Percentiles rank a stretch among this genome's conserved stretches.
These are phyloP conservation scores for Sturnira hondurensis DNA, from an alignment of 2,113 vertebrate genomes.

Conservation along the genomic window DNA sequence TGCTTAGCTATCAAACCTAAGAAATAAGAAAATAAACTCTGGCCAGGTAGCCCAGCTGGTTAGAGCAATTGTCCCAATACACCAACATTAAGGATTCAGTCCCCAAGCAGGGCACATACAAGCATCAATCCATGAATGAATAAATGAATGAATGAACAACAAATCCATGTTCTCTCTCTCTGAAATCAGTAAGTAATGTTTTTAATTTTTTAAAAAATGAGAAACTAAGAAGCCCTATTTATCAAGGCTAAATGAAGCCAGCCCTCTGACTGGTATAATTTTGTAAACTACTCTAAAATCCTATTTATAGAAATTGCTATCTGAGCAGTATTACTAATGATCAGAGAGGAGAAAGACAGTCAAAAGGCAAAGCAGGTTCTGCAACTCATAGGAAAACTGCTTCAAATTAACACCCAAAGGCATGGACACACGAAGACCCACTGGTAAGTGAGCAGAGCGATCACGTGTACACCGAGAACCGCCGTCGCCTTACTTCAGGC, in stretches of 20 bases:
- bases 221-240: slow-evolving; percentile 54
- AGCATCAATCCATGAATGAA: no score
- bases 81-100: no score
- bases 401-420: not conserved
- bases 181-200: no score
- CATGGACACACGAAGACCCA: not conserved
- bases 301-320: slow-evolving; percentile 60
- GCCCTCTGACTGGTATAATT: slow-evolving; percentile 42
- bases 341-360: not conserved
- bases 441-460: not conserved
- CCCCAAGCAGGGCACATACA: no score
- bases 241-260: slow-evolving; percentile 58
- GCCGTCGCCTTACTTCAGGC: not conserved
- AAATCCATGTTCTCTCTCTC: no score
- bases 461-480: not conserved
- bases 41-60: no score
- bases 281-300: slow-evolving; percentile 59
- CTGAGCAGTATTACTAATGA: slow-evolving; percentile 50
- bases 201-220: not conserved
- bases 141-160: no score
- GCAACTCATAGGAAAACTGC: not conserved
- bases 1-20: slow-evolving; percentile 39
- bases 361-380: not conserved
- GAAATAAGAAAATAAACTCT: slow-evolving; percentile 40
- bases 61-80: no score